Evolutionary conservation across 1,140 invertebrate species (phyloP).

Genomic region (Brachionus calyciflorus): DNA sequence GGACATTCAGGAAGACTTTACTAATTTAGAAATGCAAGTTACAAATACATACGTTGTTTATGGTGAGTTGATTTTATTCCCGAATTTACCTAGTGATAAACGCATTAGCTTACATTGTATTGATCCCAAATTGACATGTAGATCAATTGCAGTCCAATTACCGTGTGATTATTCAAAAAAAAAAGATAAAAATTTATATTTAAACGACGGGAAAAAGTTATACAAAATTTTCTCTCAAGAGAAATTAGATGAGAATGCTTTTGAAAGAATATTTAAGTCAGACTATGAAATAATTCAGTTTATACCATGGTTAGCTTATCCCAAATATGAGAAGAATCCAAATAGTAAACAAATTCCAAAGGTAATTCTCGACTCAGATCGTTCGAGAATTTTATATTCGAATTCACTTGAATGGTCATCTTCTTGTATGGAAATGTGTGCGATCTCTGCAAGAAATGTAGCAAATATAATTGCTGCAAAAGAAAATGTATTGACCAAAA

Average conservation of each 20-base stretch:
- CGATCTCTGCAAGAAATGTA: constrained; percentile 13
- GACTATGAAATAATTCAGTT: not conserved
- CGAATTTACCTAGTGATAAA: not conserved
- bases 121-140: not conserved
- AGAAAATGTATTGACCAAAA: constrained; percentile 3
- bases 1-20: not conserved
- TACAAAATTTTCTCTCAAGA: constrained; percentile 42
- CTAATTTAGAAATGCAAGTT: constrained; percentile 29
- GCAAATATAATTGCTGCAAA: constrained; percentile 7
- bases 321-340: not conserved
- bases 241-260: not conserved
- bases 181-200: constrained; percentile 20
- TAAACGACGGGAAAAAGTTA: not conserved
- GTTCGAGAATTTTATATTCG: constrained; percentile 13
- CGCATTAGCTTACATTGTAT: constrained; percentile 9
- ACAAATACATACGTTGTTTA: constrained; percentile 34
- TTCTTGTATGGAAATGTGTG: constrained; percentile 45
- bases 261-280: constrained; percentile 23
- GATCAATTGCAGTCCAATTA: not conserved
- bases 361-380: not conserved
- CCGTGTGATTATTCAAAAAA: constrained; percentile 35
- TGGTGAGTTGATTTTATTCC: not conserved
- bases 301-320: constrained; percentile 40
- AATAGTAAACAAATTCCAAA: not conserved
- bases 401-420: constrained; percentile 39